Evolutionary conservation across 2,888 invertebrate genomes (phyloP), one percentile per base, ranked within the genome.

Genomic region (Drosophila siamana): DNA sequence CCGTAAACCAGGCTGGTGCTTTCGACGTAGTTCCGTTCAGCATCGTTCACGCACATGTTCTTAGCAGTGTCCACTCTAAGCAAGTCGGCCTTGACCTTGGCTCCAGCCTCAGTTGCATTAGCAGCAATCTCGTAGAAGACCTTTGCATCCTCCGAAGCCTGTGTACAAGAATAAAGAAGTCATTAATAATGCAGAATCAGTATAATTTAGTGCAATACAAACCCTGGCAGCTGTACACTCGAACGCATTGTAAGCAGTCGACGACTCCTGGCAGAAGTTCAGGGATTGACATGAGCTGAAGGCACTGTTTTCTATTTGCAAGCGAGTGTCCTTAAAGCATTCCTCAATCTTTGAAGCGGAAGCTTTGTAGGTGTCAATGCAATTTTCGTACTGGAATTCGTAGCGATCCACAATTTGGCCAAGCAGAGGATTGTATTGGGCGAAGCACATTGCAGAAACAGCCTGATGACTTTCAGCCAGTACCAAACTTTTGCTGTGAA

Each of bases 21-120:
- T 30, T 67, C 69, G 5, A 83, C 83, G 19, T 70, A 83, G 1
- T 4, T 41, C n/a, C 55, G 44, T 26, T 81, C 69, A 2, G 78
- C 77, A 0, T 55, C 9, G 4, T 47, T 72, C 0, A 69, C 9
- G 38, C 80, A 80, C 6, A 46, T 4, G 0, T 13, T 9, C 41
- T 30, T 69, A 2, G 2, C 9, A n/a, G 33, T 60, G 1, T 33
- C 19, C 13, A 52, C 7, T 6, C 3, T 0, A 1, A 1, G 36
- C n/a, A 52, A 74, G 13, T 67, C 64, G 11, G 28, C 44, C 30
- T 66, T 59, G 41, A 52, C 59, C 6, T 26, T 46, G 11, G 28
- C 36, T 7, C 61, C 65, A 4, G 46, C 52, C 7, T 64, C 52
- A 3, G 65, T 47, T 1, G 80, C 80, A 16, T 55, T 72, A 11